Evolutionary conservation across 1,140 invertebrate genomes (phyloP).

Genomic region (Trialeurodes vaporariorum): DNA sequence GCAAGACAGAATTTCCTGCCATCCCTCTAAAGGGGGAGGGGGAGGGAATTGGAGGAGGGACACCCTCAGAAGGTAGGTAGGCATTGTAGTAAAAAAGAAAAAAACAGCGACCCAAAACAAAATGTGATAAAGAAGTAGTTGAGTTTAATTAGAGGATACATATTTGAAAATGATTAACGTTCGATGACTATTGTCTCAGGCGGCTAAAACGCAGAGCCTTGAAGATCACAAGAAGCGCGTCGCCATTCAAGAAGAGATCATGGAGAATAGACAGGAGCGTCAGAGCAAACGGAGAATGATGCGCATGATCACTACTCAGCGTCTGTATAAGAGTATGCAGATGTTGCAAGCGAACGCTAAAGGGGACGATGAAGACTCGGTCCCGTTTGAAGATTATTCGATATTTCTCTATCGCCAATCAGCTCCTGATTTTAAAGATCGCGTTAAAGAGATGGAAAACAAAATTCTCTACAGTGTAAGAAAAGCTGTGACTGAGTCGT

Average conservation of each 20-base stretch:
- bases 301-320: slow-evolving; percentile 45
- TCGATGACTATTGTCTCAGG: neutral
- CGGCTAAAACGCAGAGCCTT: neutral
- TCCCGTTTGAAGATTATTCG: slow-evolving; percentile 58
- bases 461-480: slow-evolving; percentile 64
- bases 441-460: slow-evolving; percentile 62
- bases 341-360: slow-evolving; percentile 56
- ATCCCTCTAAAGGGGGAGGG: too few relatives aligned
- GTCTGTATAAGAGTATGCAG: slow-evolving; percentile 63
- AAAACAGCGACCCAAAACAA: too few relatives aligned
- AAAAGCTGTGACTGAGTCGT: slow-evolving; percentile 14
- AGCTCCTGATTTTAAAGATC: slow-evolving; percentile 58
- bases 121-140: too few relatives aligned
- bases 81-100: too few relatives aligned
- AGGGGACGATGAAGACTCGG: slow-evolving; percentile 35
- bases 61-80: too few relatives aligned
- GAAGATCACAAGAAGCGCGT: neutral
- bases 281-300: neutral
- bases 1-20: too few relatives aligned
- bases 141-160: too few relatives aligned
- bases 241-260: slow-evolving; percentile 33
- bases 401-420: slow-evolving; percentile 60
- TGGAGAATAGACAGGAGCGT: slow-evolving; percentile 41
- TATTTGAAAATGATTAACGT: too few relatives aligned
- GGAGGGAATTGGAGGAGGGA: too few relatives aligned